Percentiles rank a stretch among this genome's conserved stretches.
phyloP scores from a whole-genome alignment of 2,888 invertebrate genomes.

The Plagodis dolabraria region DNA sequence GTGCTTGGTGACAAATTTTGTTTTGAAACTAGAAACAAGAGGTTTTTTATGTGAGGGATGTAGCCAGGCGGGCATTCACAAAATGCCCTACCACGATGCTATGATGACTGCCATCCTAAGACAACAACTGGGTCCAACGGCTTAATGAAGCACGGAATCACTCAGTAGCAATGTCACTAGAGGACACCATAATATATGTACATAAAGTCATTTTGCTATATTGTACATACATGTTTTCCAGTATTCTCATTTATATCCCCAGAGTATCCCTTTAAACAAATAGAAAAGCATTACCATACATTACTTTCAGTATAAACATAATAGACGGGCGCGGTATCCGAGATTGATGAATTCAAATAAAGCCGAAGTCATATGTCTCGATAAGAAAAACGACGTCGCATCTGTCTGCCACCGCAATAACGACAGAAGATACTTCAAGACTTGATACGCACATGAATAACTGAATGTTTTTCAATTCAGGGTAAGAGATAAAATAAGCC shows the following conservation, averaged over 20 bases:
- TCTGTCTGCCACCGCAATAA: constrained; percentile 22
- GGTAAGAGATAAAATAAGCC: neutral
- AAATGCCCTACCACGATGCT: no score
- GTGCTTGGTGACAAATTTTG: no score
- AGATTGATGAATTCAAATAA: constrained; percentile 27
- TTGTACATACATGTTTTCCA: no score
- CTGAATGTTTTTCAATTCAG: constrained; percentile 1
- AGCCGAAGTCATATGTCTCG: constrained; percentile 24
- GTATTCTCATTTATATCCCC: neutral
- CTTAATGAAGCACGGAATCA: no score
- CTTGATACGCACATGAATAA: constrained; percentile 11
- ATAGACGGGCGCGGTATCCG: constrained; percentile 12
- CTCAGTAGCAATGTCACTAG: no score
- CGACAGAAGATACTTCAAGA: constrained; percentile 11
- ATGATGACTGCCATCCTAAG: no score
- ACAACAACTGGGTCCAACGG: no score
- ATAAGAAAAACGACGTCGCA: constrained; percentile 19
- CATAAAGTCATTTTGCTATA: no score
- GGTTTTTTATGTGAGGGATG: no score
- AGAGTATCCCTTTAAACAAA: constrained; percentile 10
- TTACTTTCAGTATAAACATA: neutral
- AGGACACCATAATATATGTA: no score
- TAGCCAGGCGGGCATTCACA: no score
- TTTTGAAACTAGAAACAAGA: no score
- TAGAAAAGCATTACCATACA: neutral